Base-by-base conservation (phyloP, 2,888 invertebrate species). In the Esperia sulphurella region DNA sequence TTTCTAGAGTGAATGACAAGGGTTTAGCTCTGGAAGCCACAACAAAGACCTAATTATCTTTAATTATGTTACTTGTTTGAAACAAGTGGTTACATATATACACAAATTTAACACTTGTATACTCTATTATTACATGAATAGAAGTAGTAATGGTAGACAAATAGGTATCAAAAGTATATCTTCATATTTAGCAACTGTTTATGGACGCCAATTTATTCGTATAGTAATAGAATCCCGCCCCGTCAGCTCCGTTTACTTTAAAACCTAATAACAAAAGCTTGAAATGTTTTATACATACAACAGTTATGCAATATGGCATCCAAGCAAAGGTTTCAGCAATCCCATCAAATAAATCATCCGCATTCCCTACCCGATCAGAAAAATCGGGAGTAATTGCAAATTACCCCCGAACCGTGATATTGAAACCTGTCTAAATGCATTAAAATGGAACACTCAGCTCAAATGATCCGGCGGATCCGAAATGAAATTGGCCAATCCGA, bases 361-460 rank as follows among this genome's bases (percentile, higher is more conserved):
- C 41, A 42, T 45, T n/a, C 30, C 30, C 42, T 42, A n/a, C 8
- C 42, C 43, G 40, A 43, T 39, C 14, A 42, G 33, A 10, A 12
- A 40, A 46, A 48, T 51, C 40, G 12, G 28, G 33, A 43, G 43
- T 46, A 51, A 39, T 48, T 48, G 43, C 45, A 45, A 51, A 48
- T 51, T 41, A 29, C 38, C 31, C 43, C 14, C 38, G 35, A 43
- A 28, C 21, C 38, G 28, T 37, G 39, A 45, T 51, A 51, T 48
- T 29, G 43, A 39, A 42, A 48, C 42, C 45, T 45, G 45, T 42
- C 39, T 49, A 48, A 54, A 57, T 59, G 58, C 55, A 57, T 59
- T 58, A 55, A 55, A 57, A 53, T 46, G 45, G 50, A 53, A 51
- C 43, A 50, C 43, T 54, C 47, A 41, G 48, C 43, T 38, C 37